Evolutionary conservation across 30 jellyfish, hydroid and myxozoan species (phyloP), one percentile per base, ranked within the genome.

Genomic region (Pelagia noctiluca): DNA sequence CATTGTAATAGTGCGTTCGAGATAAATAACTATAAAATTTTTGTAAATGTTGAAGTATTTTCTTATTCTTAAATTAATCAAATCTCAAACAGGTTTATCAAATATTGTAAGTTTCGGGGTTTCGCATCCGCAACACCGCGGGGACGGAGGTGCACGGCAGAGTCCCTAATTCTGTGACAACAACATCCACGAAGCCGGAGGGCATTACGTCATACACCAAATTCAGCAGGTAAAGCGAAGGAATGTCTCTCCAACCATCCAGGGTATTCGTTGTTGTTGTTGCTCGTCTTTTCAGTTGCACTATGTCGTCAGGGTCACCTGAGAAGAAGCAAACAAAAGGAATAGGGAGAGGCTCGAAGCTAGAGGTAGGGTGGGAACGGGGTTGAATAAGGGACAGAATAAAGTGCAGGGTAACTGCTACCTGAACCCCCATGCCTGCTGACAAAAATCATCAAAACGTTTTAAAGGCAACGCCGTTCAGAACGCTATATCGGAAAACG

Each of bases 141-240:
- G 99, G 99, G 66, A 92, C 99, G 0, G 99, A 96, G n/a, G 99
- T 90, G 62, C 99, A 90, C 25, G 99, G 99, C 22, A 96, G 83
- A 96, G 94, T 92, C 57, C 99, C 99, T 25, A 96, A 24, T 71
- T 96, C 99, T 12, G 99, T 96, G 13, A 96, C 91, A 22, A 88
- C 98, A 52, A 89, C 88, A 72, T 92, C 97, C 33, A 96, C 98
- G 67, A 73, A 87, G 63, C 89, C 73, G 2, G 99, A 77, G 0
- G 97, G 99, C 85, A 96, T 96, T 71, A 96, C 99, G 70, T 96
- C 99, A 80, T 96, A 96, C 16, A 87, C 96, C 26, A 91, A 78
- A 71, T 96, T 96, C 60, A 96, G 67, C 35, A 96, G 63, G 73
- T 83, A 87, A 24, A 96, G 54, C 1, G 96, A 78, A 10, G 87